Base-by-base conservation (phyloP, 2,113 vertebrate species). In the Ammodytes dubius region DNA sequence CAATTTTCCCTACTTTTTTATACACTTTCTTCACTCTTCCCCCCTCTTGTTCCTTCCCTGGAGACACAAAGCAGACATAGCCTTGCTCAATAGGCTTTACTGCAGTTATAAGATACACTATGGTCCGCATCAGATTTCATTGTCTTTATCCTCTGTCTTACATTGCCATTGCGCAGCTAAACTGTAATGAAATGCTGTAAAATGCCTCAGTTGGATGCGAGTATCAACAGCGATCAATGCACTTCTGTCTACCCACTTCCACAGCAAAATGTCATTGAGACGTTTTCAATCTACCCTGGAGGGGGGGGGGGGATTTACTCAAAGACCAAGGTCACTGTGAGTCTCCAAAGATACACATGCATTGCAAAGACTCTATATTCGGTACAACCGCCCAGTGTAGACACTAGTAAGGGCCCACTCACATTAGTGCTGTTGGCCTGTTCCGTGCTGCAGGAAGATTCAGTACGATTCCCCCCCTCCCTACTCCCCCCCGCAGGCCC, bases 261-360 rank as follows among this genome's bases (percentile, higher is more conserved):
- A 79, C 42, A 81, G 83, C 75, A 27, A 87, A 89, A 87, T 84
- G 71, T 58, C 89, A 92, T 89, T 85, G 87, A 91, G 82, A 85
- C 87, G 86, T 87, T 92, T 93, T 88, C 79, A 69, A 82, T 79
- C 27, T 27, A 27, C 27, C 27, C 27, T 27, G 27, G 27, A 2
- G 27, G 27, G 27, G 27, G 27, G 27, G 27, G 74, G 70, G 69
- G 63, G 27, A 92, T 81, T 92, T 78, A 91, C 82, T 75, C 73
- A 42, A 90, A 84, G 37, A 81, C 59, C 90, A 93, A 93, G 92
- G 93, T 93, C 87, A 91, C 71, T 17, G 79, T 15, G 2, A 77
- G 77, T 84, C 57, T 47, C 63, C 58, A 76, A 52, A 81, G 58
- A 84, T 65, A 77, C 47, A 64, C 42, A 61, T n/a, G 9, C 47